Base-by-base conservation (phyloP, 2,888 invertebrate species). In the Lasioglossum calceatum region DNA sequence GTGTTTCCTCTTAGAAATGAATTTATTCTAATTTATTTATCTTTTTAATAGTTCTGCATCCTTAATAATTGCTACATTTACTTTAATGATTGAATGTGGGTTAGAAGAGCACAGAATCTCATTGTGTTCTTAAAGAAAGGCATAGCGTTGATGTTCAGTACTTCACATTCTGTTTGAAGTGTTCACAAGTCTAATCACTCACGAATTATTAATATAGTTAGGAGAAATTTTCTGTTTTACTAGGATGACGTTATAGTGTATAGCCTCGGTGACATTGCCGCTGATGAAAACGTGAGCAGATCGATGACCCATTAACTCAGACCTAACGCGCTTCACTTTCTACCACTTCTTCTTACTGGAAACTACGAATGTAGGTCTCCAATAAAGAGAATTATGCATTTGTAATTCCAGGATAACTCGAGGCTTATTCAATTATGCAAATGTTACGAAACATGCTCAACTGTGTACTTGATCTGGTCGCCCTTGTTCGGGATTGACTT, bases 271-370 rank as follows among this genome's bases (percentile, higher is more conserved):
- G n/a, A 71, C 12, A 14, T 42, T 42, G n/a, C 0, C 14, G 14
- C n/a, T 5, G 5, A 39, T n/a, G 42, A 10, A 14, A n/a, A 42
- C 42, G 39, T 19, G 10, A 39, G 42, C 23, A 42, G 14, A 71
- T 71, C 71, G 71, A 71, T 71, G 71, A 14, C 71, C 71, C 71
- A n/a, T 42, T 39, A n/a, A 71, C 14, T 42, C 39, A 23, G 70
- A 10, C 23, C 27, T 71, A 42, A 42, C n/a, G 71, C 14, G 71
- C 42, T 71, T 14, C 12, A n/a, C 42, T 71, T 71, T 71, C 39
- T 42, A 42, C 39, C n/a, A 71, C 42, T 71, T n/a, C 42, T 64
- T 64, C n/a, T 71, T n/a, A n/a, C n/a, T 42, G 23, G n/a, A 71
- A 42, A n/a, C n/a, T 42, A 42, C 14, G n/a, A n/a, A 71, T n/a